Evolutionary conservation across 2,888 invertebrate genomes (phyloP).

Genomic region (Scotopteryx bipunctaria): DNA sequence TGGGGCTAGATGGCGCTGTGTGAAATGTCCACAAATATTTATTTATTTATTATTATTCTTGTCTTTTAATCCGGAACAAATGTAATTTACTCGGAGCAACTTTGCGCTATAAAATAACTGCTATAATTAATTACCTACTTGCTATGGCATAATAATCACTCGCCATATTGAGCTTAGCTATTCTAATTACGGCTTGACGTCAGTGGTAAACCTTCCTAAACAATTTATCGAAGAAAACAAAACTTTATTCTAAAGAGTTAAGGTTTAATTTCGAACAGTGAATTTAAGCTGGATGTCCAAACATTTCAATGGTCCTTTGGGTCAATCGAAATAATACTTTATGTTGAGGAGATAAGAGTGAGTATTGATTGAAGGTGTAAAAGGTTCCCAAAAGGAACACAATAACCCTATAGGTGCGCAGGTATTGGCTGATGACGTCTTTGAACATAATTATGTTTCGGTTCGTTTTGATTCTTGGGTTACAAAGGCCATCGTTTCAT

Average conservation of each 20-base stretch:
- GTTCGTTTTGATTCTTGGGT: too few species aligned
- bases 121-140: conserved; percentile 10
- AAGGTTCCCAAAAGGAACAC: conserved; percentile 16
- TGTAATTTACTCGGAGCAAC: too few species aligned
- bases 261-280: not conserved
- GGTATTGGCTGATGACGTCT: conserved; percentile 3
- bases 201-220: conserved; percentile 9
- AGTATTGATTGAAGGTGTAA: not conserved
- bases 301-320: not conserved
- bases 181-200: conserved; percentile 17
- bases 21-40: too few species aligned
- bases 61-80: too few species aligned
- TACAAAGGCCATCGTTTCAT: too few species aligned
- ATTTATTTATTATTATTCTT: too few species aligned
- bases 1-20: too few species aligned
- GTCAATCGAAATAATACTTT: conserved; percentile 10
- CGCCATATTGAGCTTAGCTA: conserved; percentile 11
- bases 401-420: conserved; percentile 14
- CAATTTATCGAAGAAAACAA: not conserved
- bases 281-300: not conserved
- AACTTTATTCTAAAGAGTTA: not conserved
- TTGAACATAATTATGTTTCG: too few species aligned
- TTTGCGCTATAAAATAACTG: conserved; percentile 1
- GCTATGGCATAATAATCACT: conserved; percentile 2
- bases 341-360: not conserved